Evolutionary conservation across 2,888 invertebrate genomes (phyloP).

Genomic region (Ceratothoa steindachneri): DNA sequence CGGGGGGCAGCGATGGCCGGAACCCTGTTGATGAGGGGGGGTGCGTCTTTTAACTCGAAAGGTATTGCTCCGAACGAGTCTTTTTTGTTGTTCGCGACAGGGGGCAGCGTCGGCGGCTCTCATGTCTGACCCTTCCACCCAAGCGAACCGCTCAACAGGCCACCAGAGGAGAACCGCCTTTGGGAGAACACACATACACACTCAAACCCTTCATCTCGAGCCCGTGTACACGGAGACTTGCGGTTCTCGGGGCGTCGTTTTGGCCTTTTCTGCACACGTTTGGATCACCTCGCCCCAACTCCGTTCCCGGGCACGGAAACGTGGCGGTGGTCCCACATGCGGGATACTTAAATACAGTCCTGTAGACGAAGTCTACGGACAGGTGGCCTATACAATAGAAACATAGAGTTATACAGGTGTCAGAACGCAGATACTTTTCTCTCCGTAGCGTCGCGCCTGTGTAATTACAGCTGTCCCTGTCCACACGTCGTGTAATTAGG

Average conservation of each 20-base stretch:
- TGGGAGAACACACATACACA: too few species aligned
- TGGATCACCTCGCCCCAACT: not conserved
- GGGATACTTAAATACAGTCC: too few species aligned
- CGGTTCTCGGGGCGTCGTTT: too few species aligned
- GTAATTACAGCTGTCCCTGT: not conserved
- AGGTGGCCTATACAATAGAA: too few species aligned
- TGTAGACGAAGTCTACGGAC: conserved; percentile 6
- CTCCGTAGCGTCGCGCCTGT: not conserved
- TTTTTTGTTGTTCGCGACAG: not conserved
- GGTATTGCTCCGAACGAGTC: not conserved
- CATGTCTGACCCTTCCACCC: not conserved
- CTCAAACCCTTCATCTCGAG: too few species aligned
- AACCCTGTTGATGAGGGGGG: not conserved
- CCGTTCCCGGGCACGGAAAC: not conserved
- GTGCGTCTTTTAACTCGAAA: not conserved
- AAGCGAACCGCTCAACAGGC: not conserved
- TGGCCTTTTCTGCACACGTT: not conserved
- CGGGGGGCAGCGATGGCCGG: not conserved
- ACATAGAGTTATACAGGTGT: too few species aligned
- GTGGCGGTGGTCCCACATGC: not conserved
- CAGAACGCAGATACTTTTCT: too few species aligned
- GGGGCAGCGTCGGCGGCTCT: not conserved
- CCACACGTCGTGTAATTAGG: not conserved
- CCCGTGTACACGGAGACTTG: too few species aligned
- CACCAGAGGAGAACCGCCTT: too few species aligned